Evolutionary conservation across 2,888 invertebrate species (phyloP).

Genomic region (Schizaphis graminum): DNA sequence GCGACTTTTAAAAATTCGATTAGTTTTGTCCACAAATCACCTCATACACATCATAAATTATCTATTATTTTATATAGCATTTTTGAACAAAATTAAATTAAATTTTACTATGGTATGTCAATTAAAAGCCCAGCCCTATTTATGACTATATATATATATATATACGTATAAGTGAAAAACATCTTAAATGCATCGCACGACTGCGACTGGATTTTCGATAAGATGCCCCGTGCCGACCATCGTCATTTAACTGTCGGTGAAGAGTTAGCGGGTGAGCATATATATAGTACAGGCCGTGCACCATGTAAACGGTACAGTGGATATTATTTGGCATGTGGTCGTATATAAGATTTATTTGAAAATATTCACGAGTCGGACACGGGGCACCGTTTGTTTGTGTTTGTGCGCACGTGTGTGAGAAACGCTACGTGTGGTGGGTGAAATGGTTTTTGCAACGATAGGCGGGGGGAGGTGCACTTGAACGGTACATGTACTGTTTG

Average conservation of each 20-base stretch:
- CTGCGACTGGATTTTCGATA: neutral
- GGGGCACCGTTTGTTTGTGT: neutral
- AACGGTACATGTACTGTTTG: neutral
- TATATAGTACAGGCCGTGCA: neutral
- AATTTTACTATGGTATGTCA: neutral
- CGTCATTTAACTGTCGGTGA: neutral
- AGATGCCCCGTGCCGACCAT: neutral
- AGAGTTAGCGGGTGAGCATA: neutral
- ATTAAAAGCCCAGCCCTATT: neutral
- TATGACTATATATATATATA: too few relatives aligned
- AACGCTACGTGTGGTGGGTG: neutral
- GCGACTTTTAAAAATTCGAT: neutral
- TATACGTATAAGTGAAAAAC: neutral
- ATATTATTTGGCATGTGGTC: neutral
- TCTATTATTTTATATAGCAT: neutral
- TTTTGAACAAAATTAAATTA: too few relatives aligned
- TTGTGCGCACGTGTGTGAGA: neutral
- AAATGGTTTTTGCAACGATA: neutral
- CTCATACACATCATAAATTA: neutral
- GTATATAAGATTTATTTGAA: slow-evolving; percentile 49
- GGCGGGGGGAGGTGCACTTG: too few relatives aligned
- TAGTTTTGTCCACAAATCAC: neutral
- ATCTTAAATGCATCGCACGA: too few relatives aligned
- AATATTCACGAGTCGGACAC: slow-evolving; percentile 32
- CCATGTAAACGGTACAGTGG: neutral